phyloP scores from a whole-genome alignment of 2,113 vertebrate genomes.

The Nesoenas mayeri region DNA sequence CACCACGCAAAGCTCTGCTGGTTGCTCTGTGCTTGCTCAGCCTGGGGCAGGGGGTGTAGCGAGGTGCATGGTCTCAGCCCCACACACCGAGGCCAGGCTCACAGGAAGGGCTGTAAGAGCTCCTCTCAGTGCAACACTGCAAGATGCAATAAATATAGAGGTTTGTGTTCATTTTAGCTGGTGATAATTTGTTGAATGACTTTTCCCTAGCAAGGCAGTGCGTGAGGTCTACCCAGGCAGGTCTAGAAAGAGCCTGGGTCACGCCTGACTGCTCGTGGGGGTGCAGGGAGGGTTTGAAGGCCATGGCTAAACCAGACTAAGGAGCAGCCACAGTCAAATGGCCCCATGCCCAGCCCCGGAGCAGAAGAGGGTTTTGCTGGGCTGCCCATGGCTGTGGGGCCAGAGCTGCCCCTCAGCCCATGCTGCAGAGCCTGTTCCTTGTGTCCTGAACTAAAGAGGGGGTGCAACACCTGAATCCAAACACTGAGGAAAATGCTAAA shows the following conservation, averaged over 20 bases:
- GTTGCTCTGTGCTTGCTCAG: accelerated
- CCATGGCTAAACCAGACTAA: accelerated
- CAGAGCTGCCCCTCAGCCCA: no score
- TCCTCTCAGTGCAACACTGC: neutral
- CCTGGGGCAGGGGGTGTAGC: neutral
- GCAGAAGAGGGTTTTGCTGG: neutral
- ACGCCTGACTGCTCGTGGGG: accelerated
- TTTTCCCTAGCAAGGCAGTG: neutral
- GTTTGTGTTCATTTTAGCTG: neutral
- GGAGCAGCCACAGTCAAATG: neutral
- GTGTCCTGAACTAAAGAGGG: neutral
- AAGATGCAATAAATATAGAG: neutral
- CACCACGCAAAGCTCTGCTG: neutral
- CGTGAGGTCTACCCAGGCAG: neutral
- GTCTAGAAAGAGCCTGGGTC: neutral
- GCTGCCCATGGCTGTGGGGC: no score
- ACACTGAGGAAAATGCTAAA: neutral
- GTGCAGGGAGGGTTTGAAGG: neutral
- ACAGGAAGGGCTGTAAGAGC: neutral
- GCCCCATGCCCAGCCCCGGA: neutral
- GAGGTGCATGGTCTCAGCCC: neutral
- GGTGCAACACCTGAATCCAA: neutral
- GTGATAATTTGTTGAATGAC: neutral
- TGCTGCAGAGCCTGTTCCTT: neutral
- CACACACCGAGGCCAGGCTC: accelerated